Base-by-base conservation (phyloP, 2,113 vertebrate genomes). In the Brachionichthys hirsutus region DNA sequence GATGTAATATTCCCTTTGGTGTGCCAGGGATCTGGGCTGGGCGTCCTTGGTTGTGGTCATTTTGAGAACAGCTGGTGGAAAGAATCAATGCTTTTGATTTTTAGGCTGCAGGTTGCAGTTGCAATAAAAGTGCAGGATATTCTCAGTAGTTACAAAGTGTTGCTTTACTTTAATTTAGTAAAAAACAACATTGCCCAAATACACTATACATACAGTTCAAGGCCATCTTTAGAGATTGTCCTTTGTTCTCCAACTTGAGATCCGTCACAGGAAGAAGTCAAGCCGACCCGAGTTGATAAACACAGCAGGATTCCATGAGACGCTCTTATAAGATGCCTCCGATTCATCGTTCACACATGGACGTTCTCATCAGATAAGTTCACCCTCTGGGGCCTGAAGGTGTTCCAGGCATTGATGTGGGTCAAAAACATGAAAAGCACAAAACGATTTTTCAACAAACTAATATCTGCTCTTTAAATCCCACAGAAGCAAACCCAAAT, bases 1-100 rank as follows among this genome's bases (percentile, higher is more conserved):
- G 54, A 74, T 61, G 83, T 86, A 82, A 85, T 86, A 86, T 83
- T 87, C 86, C 78, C 75, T 82, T 86, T 76, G 59, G 65, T 52
- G 64, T 57, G 44, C 34, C 46, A 47, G 73, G 63, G 69, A 70
- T 81, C 75, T 62, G 58, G 45, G 40, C 53, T 57, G 67, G 58
- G 49, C 70, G 70, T 79, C 60, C 67, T 76, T 76, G 70, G 62
- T 74, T 62, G 70, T 83, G 85, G 75, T 72, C 74, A 82, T 74
- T 78, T 53, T 46, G 40, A 60, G 42, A 75, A 62, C 65, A 58
- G 63, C 55, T 57, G 51, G 44, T 57, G 66, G 65, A 75, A 73
- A 70, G 17, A 73, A 73, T 71, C 54, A 30, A 45, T 50, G 61
- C 8, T 34, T 78, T 75, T 66, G 11, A 65, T 18, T 70, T 67